Conservation (phyloP, 1,140 invertebrate species). For the Pogonomyrmex barbatus region DNA sequence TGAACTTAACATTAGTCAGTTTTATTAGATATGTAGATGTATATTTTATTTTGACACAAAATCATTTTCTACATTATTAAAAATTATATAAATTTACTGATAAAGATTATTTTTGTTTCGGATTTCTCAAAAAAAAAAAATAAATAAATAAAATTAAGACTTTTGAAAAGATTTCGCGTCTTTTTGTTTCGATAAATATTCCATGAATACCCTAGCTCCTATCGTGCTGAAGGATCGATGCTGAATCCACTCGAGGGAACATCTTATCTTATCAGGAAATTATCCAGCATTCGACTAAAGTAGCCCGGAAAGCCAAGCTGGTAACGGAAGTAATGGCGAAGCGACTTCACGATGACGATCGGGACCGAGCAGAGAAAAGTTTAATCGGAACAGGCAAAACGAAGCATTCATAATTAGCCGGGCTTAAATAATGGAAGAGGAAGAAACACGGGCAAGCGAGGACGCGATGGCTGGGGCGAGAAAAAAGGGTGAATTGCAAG, state of each 20-base stretch:
- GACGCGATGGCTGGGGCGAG: background rate
- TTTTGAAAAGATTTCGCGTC: background rate
- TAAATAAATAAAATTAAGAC: background rate
- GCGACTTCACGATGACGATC: background rate
- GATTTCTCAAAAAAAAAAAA: background rate
- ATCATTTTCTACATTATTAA: background rate
- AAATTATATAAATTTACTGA: background rate
- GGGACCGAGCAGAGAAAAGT: conserved; percentile 17
- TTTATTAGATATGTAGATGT: background rate
- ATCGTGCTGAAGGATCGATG: conserved; percentile 22
- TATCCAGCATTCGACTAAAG: conserved; percentile 73
- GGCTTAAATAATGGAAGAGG: conserved; percentile 68
- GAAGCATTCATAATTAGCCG: conserved; percentile 73
- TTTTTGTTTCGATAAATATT: conserved; percentile 17
- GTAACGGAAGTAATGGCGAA: conserved; percentile 31
- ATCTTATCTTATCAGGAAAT: conserved; percentile 73
- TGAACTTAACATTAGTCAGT: background rate
- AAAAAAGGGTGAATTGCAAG: conserved; percentile 28
- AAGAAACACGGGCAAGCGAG: conserved; percentile 5
- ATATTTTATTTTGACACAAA: background rate
- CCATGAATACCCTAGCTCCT: conserved; percentile 30
- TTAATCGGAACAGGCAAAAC: conserved; percentile 67
- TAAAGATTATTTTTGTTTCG: background rate
- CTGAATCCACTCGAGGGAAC: conserved; percentile 64
- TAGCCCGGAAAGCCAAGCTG: conserved; percentile 65